Conservation (phyloP, 2,113 vertebrate genomes). For the Rhinopomastus cyanomelas region DNA sequence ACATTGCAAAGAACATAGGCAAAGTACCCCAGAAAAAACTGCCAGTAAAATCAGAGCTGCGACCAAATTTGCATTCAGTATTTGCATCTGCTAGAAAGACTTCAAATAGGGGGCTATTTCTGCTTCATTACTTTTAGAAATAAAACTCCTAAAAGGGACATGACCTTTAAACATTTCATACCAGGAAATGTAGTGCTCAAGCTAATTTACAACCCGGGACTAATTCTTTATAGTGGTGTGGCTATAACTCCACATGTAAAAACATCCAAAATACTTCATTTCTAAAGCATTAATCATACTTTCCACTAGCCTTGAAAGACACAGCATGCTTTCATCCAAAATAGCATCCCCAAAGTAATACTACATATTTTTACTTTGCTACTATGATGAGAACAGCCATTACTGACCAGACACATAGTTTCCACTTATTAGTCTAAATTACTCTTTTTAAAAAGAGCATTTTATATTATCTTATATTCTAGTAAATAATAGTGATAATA, state of each 20-base stretch:
- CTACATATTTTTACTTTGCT: slow-evolving; percentile 19
- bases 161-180: slow-evolving; percentile 16
- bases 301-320: slow-evolving; percentile 15
- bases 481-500: neutral
- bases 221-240: slow-evolving; percentile 7
- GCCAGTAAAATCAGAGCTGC: neutral
- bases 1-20: neutral
- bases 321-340: slow-evolving; percentile 41
- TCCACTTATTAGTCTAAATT: neutral
- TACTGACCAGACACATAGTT: neutral
- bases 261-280: slow-evolving; percentile 34
- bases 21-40: neutral
- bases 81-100: slow-evolving; percentile 62
- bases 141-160: slow-evolving; percentile 1
- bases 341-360: slow-evolving; percentile 25
- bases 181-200: neutral
- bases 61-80: neutral
- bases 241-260: neutral
- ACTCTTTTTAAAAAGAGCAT: neutral
- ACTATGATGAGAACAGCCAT: slow-evolving; percentile 7
- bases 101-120: slow-evolving; percentile 49
- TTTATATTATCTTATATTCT: neutral
- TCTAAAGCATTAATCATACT: slow-evolving; percentile 50
- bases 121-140: neutral
- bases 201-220: slow-evolving; percentile 4